Evolutionary conservation across 2,113 vertebrate genomes (phyloP), one percentile per base, ranked within the genome.

Genomic region (Brevimyrus niger): DNA sequence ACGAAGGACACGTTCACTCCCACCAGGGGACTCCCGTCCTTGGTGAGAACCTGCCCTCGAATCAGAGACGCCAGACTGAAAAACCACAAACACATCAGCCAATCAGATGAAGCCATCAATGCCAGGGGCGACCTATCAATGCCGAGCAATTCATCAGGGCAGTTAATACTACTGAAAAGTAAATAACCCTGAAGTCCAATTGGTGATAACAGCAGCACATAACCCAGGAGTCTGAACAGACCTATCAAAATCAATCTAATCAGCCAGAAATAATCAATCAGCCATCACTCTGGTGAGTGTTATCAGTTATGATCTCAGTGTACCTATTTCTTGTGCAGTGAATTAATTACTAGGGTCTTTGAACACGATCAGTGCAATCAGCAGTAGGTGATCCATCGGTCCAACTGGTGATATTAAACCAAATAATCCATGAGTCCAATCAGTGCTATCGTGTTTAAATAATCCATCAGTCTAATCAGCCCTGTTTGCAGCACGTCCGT

Each of bases 1-100:
- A 97, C 96, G 95, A 98, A 98, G 0, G 96, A 97, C 90, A 98
- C 97, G 0, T 98, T 98, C 92, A 98, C 97, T 50, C 97, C 97
- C 86, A 97, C 97, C 0, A 98, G 94, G 87, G 97, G 97, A 80
- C 97, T 97, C 89, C 97, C 97, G 92, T 98, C 97, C 90, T 95
- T 95, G 85, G 97, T 97, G 90, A 97, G 95, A 76, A 98, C 97
- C 95, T 97, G 97, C 88, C 97, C 97, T 94, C 97, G 95, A 93
- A 98, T 96, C 82, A 98, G 94, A 90, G 97, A 97, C 55, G 97
- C 97, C 89, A 97, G 94, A 92, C 97, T 98, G 92, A 23, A 55
- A 7, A 48, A 38, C 48, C 23, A 53, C 46, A 53, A 80, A 61
- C 5, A 88, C 23, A 47, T 48, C 38, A 82, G 35, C 38, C 73